Evolutionary conservation across 2,888 invertebrate species (phyloP).

Genomic region (Catotricha subobsoleta): DNA sequence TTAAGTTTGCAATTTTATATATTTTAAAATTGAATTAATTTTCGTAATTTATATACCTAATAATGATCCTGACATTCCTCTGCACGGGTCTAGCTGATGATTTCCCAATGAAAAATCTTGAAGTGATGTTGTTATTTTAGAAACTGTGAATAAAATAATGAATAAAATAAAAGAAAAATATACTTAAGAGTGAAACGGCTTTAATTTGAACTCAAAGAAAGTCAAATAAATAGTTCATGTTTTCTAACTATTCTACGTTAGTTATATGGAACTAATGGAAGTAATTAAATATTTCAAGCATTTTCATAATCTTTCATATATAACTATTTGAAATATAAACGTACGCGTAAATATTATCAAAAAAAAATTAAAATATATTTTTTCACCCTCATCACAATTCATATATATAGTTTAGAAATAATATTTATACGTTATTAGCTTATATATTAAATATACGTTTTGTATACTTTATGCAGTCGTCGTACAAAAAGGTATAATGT

Average conservation of each 20-base stretch:
- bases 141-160: too few species aligned
- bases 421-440: too few species aligned
- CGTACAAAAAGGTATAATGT: neutral
- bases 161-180: too few species aligned
- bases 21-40: neutral
- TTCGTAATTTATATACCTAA: constrained; percentile 1
- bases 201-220: too few species aligned
- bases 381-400: neutral
- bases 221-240: too few species aligned
- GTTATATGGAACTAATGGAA: too few species aligned
- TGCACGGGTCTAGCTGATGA: constrained; percentile 25
- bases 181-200: too few species aligned
- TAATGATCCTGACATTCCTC: constrained; percentile 16
- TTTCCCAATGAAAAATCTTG: constrained; percentile 32
- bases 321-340: too few species aligned
- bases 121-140: constrained; percentile 42
- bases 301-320: neutral
- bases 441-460: too few species aligned
- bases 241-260: too few species aligned
- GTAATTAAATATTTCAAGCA: too few species aligned
- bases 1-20: neutral
- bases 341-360: neutral
- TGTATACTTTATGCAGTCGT: too few species aligned
- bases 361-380: neutral
- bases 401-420: neutral